phyloP scores from a whole-genome alignment of 2,797 vertebrate genomes.

The Falco biarmicus region DNA sequence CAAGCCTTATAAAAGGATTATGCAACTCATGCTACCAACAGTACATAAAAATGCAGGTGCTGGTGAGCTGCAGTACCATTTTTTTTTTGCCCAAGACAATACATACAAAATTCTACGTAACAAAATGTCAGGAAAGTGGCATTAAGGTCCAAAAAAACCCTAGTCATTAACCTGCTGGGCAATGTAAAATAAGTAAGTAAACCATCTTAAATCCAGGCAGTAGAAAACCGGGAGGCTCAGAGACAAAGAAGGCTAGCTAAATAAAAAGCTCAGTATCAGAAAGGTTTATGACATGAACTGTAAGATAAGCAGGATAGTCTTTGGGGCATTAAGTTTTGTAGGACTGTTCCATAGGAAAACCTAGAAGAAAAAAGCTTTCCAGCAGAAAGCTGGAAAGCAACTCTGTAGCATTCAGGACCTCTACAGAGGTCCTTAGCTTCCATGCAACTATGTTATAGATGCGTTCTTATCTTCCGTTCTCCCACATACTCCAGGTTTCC shows the following conservation, averaged over 20 bases:
- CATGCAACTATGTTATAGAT: background rate
- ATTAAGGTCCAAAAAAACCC: background rate
- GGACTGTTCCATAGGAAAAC: background rate
- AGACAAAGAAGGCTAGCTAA: background rate
- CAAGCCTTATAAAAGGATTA: background rate
- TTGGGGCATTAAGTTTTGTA: background rate
- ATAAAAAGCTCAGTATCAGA: background rate
- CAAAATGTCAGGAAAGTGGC: background rate
- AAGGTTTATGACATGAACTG: background rate
- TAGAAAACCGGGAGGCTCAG: background rate
- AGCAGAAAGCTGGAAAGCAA: background rate
- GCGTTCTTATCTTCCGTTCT: background rate
- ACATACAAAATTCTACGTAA: background rate
- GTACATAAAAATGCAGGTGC: accelerated
- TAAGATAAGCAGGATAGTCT: background rate
- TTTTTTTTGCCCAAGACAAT: background rate
- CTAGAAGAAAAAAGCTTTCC: background rate
- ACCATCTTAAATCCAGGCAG: background rate
- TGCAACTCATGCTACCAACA: background rate
- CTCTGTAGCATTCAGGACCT: background rate
- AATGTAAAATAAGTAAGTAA: background rate
- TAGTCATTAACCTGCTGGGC: background rate
- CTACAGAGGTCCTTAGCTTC: background rate
- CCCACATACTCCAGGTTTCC: background rate
- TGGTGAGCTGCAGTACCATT: background rate